phyloP scores from a whole-genome alignment of 2,113 vertebrate species.

The Brienomyrus longianalis region DNA sequence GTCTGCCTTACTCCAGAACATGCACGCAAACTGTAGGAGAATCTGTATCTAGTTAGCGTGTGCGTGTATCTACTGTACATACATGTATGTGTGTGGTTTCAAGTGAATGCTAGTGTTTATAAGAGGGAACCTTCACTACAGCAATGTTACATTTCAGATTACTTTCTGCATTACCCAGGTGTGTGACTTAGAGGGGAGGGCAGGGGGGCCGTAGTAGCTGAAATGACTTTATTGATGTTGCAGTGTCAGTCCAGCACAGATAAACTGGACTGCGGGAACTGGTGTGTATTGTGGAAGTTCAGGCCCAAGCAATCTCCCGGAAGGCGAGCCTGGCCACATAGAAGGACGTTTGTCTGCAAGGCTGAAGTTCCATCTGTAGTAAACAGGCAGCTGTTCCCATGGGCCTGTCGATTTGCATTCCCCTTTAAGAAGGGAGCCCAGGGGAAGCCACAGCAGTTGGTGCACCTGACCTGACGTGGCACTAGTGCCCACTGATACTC shows the following conservation, averaged over 20 bases:
- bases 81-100: conserved; percentile 26
- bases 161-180: background rate
- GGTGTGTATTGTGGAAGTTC: background rate
- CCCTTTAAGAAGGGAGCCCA: background rate
- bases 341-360: background rate
- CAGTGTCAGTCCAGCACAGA: background rate
- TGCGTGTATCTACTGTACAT: conserved; percentile 29
- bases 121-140: conserved; percentile 6
- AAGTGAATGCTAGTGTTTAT: conserved; percentile 12
- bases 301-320: background rate
- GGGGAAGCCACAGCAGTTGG: background rate
- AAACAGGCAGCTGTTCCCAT: background rate
- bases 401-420: background rate
- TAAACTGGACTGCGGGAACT: background rate
- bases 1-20: conserved; percentile 51
- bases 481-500: background rate
- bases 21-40: conserved; percentile 15
- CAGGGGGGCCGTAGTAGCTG: background rate
- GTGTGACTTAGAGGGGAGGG: background rate
- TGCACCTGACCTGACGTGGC: background rate
- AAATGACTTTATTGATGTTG: background rate
- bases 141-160: background rate
- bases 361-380: background rate
- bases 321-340: background rate
- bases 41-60: conserved; percentile 3